These are phyloP conservation scores for Pammene aurita DNA, from an alignment of 2,888 invertebrate genomes.

Conservation along the genomic window DNA sequence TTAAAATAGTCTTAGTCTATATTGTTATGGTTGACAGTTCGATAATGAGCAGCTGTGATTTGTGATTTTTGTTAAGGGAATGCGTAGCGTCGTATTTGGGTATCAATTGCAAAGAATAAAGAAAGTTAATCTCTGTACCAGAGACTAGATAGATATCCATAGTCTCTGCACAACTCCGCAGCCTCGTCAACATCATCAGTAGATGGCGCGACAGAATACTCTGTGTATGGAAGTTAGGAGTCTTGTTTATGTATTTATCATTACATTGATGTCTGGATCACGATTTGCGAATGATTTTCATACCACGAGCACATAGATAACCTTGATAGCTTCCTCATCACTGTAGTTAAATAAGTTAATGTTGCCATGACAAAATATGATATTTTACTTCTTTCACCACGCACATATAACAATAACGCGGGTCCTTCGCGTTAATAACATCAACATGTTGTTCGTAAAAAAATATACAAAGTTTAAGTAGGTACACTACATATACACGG, in stretches of 20 bases:
- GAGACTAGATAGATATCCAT: no score
- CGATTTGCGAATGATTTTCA: neutral
- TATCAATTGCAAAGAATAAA: neutral
- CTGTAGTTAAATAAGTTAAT: slow-evolving; percentile 24
- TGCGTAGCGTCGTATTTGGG: neutral
- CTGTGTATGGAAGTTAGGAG: neutral
- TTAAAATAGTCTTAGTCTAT: slow-evolving; percentile 68
- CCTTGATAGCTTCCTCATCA: slow-evolving; percentile 5
- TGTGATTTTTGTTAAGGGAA: slow-evolving; percentile 34
- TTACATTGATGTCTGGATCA: neutral
- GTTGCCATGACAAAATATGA: slow-evolving; percentile 34
- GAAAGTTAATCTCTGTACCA: neutral
- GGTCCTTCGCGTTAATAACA: no score
- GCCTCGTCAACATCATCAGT: neutral
- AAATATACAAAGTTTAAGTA: no score
- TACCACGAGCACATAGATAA: slow-evolving; percentile 29
- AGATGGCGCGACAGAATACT: neutral
- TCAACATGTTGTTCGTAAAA: no score
- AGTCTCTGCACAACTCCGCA: no score
- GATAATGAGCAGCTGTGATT: slow-evolving; percentile 28
- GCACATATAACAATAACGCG: no score
- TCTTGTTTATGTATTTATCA: neutral
- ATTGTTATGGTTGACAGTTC: slow-evolving; percentile 41
- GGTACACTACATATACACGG: no score
- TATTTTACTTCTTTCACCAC: neutral